Conservation (phyloP, 1,140 invertebrate species). For the Anastatus disparis region DNA sequence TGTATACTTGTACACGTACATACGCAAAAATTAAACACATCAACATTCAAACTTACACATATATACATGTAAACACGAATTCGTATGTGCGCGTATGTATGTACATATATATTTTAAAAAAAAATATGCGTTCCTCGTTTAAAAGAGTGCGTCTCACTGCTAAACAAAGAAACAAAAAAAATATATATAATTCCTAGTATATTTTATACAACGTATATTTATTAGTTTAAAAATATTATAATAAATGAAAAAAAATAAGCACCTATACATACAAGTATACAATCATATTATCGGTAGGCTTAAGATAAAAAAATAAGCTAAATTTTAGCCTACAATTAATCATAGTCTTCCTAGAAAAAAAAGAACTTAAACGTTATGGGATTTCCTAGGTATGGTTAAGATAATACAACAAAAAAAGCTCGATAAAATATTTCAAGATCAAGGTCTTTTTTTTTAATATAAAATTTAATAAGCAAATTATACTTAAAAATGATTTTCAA, state of each 20-base stretch:
- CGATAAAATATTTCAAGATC: constrained; percentile 9
- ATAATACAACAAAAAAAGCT: constrained; percentile 19
- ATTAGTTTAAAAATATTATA: constrained; percentile 3
- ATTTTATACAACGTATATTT: constrained; percentile 42
- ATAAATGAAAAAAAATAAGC: constrained; percentile 11
- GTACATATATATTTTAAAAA: background rate
- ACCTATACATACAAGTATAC: constrained; percentile 41
- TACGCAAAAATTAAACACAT: constrained; percentile 32
- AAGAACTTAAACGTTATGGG: constrained; percentile 41
- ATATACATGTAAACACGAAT: background rate
- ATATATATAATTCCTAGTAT: constrained; percentile 39
- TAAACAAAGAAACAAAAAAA: constrained; percentile 36
- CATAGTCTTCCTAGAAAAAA: constrained; percentile 66
- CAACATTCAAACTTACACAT: constrained; percentile 13
- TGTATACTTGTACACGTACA: background rate
- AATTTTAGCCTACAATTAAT: constrained; percentile 65
- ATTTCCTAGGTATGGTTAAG: constrained; percentile 36
- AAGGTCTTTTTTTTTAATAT: constrained; percentile 8
- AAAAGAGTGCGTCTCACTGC: constrained; percentile 35
- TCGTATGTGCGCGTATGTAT: background rate
- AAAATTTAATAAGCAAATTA: constrained; percentile 32
- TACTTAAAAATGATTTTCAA: too few species aligned
- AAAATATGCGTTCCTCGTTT: constrained; percentile 41
- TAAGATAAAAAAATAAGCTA: constrained; percentile 44
- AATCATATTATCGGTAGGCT: constrained; percentile 41